These are phyloP conservation scores for Naja naja DNA, from an alignment of 2,113 vertebrate species.

Conservation along the genomic window DNA sequence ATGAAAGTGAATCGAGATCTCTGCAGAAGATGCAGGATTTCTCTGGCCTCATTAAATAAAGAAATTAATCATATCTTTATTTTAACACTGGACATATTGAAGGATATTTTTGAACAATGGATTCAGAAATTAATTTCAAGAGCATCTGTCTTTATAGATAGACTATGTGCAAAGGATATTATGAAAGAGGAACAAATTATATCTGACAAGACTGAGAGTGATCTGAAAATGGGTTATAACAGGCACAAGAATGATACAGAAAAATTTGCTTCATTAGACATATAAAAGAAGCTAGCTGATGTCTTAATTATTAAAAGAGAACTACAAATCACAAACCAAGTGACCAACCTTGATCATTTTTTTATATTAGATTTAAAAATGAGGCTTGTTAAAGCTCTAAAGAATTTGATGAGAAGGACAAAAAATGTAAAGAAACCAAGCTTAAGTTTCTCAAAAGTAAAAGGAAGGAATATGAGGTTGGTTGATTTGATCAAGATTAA, in stretches of 20 bases:
- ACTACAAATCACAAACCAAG: neutral
- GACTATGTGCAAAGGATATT: neutral
- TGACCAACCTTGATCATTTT: neutral
- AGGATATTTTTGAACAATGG: neutral
- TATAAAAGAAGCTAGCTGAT: neutral
- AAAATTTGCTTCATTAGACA: neutral
- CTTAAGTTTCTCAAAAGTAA: neutral
- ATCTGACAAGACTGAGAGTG: neutral
- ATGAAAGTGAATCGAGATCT: neutral
- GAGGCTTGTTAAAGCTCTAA: neutral
- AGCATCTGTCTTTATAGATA: neutral
- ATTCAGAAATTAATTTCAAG: neutral
- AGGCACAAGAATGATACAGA: neutral
- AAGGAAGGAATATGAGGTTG: neutral
- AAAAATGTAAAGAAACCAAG: neutral
- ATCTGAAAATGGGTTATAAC: neutral
- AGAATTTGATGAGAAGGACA: neutral
- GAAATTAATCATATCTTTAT: neutral
- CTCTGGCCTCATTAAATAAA: slow-evolving; percentile 14
- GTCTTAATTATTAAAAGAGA: neutral
- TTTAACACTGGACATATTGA: neutral
- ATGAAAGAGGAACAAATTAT: neutral
- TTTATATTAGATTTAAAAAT: neutral
- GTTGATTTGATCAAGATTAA: neutral
- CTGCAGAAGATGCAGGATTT: neutral